Evolutionary conservation across 2,888 invertebrate genomes (phyloP), one percentile per base, ranked within the genome.

Genomic region (Acanthosepion esculentum): DNA sequence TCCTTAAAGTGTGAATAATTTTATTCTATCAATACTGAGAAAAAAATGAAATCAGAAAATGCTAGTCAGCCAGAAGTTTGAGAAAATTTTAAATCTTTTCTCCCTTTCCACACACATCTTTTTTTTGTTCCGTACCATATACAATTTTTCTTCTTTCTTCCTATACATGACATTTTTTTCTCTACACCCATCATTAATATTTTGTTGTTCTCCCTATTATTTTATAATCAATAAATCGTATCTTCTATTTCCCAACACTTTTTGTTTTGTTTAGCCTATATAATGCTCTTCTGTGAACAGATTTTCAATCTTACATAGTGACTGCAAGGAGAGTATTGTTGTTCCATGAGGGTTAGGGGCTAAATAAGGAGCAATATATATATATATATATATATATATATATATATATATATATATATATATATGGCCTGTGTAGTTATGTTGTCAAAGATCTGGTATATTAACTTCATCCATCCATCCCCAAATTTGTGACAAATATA

Each of bases 261-360:
- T n/a, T 59, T 59, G 20, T n/a, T 78, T 78, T 78, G n/a, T 78
- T 33, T n/a, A 15, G 12, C 33, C n/a, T n/a, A 15, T 33, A 41
- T 78, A n/a, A 78, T n/a, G 12, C n/a, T n/a, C 78, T 78, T 33
- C 15, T 78, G 0, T 78, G 4, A 20, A 26, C 78, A 78, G n/a
- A 48, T 50, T 33, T 29, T 50, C 92, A 92, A 48, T 92, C 48
- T 53, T n/a, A 92, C 26, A 15, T 92, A n/a, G 78, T 78, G 78
- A 78, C 78, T 15, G n/a, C 78, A 78, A n/a, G 78, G 78, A 33
- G 78, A 15, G 78, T 78, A 41, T 41, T 41, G 6, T 78, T 78
- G 59, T 78, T 78, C 78, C 15, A n/a, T n/a, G 78, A 78, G 78
- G 78, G 78, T n/a, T n/a, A 78, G 78, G 78, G 92, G n/a, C 92